Base-by-base conservation (phyloP, 2,797 vertebrate genomes). In the Crenichthys baileyi region DNA sequence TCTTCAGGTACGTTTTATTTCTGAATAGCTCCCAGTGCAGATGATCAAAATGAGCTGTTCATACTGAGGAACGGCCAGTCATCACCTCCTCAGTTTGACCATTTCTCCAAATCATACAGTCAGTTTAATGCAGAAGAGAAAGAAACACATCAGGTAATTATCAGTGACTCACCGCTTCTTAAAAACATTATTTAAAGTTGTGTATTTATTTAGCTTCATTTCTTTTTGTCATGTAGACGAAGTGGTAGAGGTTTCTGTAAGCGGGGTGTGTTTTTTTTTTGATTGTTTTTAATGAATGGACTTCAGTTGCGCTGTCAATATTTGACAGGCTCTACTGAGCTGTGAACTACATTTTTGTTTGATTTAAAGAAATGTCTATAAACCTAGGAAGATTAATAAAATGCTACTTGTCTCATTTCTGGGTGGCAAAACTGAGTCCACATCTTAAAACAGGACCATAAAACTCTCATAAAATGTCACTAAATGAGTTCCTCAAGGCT, bases 281-380 rank as follows among this genome's bases (percentile, higher is more conserved):
- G 9, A 5, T n/a, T 81, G 0, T 8, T 1, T 89, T 51, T 24
- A 88, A 84, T 82, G 77, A 88, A 89, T 70, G 84, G 87, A 84
- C 51, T 79, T 71, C 90, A 76, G 80, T 84, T 77, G 78, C 73
- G 18, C 92, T 93, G 95, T 96, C 94, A 95, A 94, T 95, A 94
- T 96, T 96, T 95, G 95, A 95, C 94, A 92, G 87, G 75, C 77
- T 80, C 78, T 73, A 77, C 77, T 81, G 73, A 56, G 79, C 85
- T 89, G 85, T 91, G 83, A 89, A 89, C 80, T 84, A 85, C 70
- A 79, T 77, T 84, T 81, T 90, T 90, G 89, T 88, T 76, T 78
- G 83, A 60, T 78, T 88, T 74, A 70, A 67, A 89, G 74, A 91
- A 90, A 90, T 83, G 81, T 77, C 88, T 87, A 46, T 68, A 75